phyloP scores from a whole-genome alignment of 2,797 vertebrate genomes.

The Onychomys arenicola region DNA sequence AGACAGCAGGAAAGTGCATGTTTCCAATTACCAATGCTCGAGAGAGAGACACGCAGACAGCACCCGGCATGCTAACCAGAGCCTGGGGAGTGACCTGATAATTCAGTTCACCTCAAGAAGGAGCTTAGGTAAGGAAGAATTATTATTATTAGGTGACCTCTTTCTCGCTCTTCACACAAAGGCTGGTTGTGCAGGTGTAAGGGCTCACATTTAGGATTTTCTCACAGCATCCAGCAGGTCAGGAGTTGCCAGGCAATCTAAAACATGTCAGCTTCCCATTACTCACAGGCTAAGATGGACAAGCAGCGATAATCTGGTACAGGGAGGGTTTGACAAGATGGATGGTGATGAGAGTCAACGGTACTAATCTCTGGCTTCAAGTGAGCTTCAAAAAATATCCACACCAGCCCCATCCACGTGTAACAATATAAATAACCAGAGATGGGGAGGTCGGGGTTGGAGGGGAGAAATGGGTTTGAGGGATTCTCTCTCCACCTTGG shows the following conservation, averaged over 20 bases:
- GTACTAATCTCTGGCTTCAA: background rate
- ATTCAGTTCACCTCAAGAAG: background rate
- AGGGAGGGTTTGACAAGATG: background rate
- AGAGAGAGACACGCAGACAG: background rate
- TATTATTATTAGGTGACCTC: too few species aligned
- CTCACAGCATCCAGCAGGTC: background rate
- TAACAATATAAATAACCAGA: background rate
- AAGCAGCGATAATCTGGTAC: background rate
- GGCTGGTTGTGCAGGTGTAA: background rate
- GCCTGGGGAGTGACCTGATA: background rate
- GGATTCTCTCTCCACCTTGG: background rate
- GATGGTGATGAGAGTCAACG: background rate
- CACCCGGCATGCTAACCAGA: accelerated
- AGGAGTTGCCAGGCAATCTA: background rate
- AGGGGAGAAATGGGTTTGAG: background rate
- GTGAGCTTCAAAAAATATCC: background rate
- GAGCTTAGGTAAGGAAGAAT: background rate
- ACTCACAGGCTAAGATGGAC: background rate
- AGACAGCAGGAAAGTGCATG: background rate
- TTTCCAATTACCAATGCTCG: constrained; percentile 47
- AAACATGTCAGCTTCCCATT: background rate
- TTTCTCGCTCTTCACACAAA: background rate
- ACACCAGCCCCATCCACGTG: background rate
- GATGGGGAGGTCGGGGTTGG: background rate
- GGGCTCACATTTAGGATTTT: background rate